A percentile compares a stretch with the other conserved stretches of the same genome.
Evolutionary conservation across 1,140 invertebrate genomes (phyloP).

Genomic region (Diabrotica undecimpunctata): DNA sequence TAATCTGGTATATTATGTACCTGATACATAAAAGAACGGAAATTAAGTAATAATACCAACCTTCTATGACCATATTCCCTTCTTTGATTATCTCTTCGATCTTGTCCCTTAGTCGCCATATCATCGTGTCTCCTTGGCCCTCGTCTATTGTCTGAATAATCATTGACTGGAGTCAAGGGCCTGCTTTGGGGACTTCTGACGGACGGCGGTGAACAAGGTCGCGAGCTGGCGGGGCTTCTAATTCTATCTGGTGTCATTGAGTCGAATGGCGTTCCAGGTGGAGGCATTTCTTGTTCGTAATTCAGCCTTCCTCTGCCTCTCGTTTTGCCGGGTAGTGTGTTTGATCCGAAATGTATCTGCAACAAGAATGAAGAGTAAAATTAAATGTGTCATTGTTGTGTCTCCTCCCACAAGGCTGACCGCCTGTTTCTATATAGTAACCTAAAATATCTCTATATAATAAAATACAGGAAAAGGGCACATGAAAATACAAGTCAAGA

Average conservation of each 20-base stretch:
- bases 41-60: too few relatives aligned
- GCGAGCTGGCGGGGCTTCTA: slow-evolving; percentile 40
- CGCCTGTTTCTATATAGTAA: too few relatives aligned
- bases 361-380: neutral
- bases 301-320: slow-evolving; percentile 53
- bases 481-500: too few relatives aligned
- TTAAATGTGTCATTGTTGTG: too few relatives aligned
- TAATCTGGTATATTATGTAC: too few relatives aligned
- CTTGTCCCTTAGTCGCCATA: slow-evolving; percentile 6
- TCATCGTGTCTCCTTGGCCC: slow-evolving; percentile 11
- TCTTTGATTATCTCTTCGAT: slow-evolving; percentile 5
- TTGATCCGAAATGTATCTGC: slow-evolving; percentile 44
- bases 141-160: slow-evolving; percentile 20
- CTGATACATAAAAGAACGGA: too few relatives aligned
- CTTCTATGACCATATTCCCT: neutral
- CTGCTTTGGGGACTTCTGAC: slow-evolving; percentile 29
- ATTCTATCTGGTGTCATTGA: slow-evolving; percentile 52
- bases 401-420: too few relatives aligned
- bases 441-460: too few relatives aligned
- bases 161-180: slow-evolving; percentile 29
- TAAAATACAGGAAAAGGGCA: too few relatives aligned
- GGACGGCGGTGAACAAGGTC: slow-evolving; percentile 51
- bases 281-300: slow-evolving; percentile 38
- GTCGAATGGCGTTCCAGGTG: slow-evolving; percentile 38
- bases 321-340: slow-evolving; percentile 51